Conservation (phyloP, 2,797 vertebrate genomes). For the Yasuhikotakia modesta region DNA sequence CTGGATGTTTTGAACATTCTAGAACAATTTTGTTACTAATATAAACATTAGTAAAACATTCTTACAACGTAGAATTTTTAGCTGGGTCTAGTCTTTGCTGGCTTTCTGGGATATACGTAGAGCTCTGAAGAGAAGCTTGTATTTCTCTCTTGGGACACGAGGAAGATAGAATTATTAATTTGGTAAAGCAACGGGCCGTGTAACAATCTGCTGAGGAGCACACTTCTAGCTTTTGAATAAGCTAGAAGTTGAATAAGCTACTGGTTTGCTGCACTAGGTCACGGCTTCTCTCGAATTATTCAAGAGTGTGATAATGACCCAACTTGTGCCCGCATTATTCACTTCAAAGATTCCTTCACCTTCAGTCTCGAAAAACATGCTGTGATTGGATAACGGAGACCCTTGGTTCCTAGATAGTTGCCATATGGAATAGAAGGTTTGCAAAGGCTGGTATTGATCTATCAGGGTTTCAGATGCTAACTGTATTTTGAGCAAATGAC, state of each 20-base stretch:
- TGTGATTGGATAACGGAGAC: slow-evolving; percentile 38
- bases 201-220: slow-evolving; percentile 81
- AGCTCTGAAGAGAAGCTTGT: slow-evolving; percentile 55
- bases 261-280: slow-evolving; percentile 68
- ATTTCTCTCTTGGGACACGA: slow-evolving; percentile 66
- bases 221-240: slow-evolving; percentile 74
- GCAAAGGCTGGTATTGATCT: slow-evolving; percentile 69
- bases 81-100: slow-evolving; percentile 53
- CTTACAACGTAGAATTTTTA: no score
- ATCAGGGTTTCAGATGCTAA: slow-evolving; percentile 62
- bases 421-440: slow-evolving; percentile 57
- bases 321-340: slow-evolving; percentile 45
- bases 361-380: slow-evolving; percentile 20
- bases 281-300: slow-evolving; percentile 63
- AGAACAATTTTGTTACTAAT: no score
- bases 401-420: no score
- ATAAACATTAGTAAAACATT: no score
- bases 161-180: slow-evolving; percentile 82
- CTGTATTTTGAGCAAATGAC: no score
- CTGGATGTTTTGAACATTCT: no score
- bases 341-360: slow-evolving; percentile 55
- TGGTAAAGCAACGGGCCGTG: slow-evolving; percentile 73
- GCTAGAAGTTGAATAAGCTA: slow-evolving; percentile 76
- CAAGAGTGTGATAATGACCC: slow-evolving; percentile 59
- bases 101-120: slow-evolving; percentile 49